Evolutionary conservation across 2,888 invertebrate species (phyloP), one percentile per base, ranked within the genome.

Genomic region (Papilio demoleus): DNA sequence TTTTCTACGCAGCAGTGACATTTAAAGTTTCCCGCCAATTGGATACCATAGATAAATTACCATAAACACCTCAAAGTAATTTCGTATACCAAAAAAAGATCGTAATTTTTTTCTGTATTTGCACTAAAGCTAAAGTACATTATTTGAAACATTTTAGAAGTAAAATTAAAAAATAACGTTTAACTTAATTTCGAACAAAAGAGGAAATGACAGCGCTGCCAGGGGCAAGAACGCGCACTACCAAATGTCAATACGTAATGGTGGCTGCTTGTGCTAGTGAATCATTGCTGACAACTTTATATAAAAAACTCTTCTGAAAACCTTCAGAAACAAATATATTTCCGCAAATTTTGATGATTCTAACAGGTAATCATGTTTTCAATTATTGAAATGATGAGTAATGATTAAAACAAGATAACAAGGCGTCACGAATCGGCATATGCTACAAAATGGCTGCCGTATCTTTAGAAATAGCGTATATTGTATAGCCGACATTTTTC

Each of bases 231-330:
- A 14, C 38, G 38, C 38, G 4, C 38, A 38, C 38, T 9, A 36
- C 9, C 12, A 38, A 77, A 80, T 77, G 83, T 76, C 72, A 78
- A 80, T 76, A 83, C 82, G 88, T 88, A 87, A 91, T 91, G 91
- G 90, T 92, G 91, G 88, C 92, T 88, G 86, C 88, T 79, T 85
- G 90, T 72, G 77, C 76, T 69, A 76, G 74, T 73, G 70, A 80
- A 81, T 82, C 92, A 92, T 90, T 92, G 92, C 92, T 91, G 92
- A 90, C 92, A 92, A 92, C 92, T 83, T n/a, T 89, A 83, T 85
- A 85, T 83, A 73, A 71, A 76, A 79, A 81, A 87, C 80, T 71
- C 79, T 81, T 73, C 72, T 76, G 81, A 81, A 88, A 88, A 88
- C 88, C 83, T 88, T 82, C 81, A 83, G 76, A 85, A 87, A 88